Evolutionary conservation across 1,140 invertebrate species (phyloP), one percentile per base, ranked within the genome.

Genomic region (Coelopa frigida): DNA sequence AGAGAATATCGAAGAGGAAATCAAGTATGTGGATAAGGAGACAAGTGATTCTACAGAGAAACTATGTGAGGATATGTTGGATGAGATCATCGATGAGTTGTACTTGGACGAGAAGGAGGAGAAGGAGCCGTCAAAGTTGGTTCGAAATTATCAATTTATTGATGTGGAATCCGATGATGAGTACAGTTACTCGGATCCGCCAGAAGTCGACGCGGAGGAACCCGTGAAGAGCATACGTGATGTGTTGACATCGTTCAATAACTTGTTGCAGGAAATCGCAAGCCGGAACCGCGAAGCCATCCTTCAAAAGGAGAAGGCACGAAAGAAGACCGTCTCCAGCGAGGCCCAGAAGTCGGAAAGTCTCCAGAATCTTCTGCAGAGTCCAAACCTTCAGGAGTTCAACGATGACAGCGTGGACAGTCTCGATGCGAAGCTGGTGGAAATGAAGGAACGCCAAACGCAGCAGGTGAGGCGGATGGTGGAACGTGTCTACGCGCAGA

Each of bases 151-250:
- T 21, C 46, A 64, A 14, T 56, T 64, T 10, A 59, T 49, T 3
- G 20, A 22, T 0, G 54, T 65, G 24, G 59, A 62, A 36, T 61
- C 56, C 2, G 61, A 65, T 42, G 61, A 62, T 3, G 61, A 62
- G 26, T 55, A 47, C 24, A 60, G 47, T 10, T 62, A 62, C 24
- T 22, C 46, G 12, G 17, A 18, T 20, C 39, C 46, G n/a, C 22
- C 5, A 10, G 27, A 29, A 29, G 8, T 14, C 24, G 38, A 37
- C 3, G 7, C 20, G 22, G 11, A 14, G 18, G 20, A 21, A 26
- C 27, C 36, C 1, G 37, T 29, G 8, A 29, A 29, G 15, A 47
- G 18, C 12, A 40, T 47, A 20, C 36, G 36, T 11, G 38, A 41
- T 1, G 35, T 47, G 5, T 15, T 47, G n/a, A n/a, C 14, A 2